These are phyloP conservation scores for Nyctalus aviator DNA, from an alignment of 2,797 vertebrate species.

Conservation along the genomic window DNA sequence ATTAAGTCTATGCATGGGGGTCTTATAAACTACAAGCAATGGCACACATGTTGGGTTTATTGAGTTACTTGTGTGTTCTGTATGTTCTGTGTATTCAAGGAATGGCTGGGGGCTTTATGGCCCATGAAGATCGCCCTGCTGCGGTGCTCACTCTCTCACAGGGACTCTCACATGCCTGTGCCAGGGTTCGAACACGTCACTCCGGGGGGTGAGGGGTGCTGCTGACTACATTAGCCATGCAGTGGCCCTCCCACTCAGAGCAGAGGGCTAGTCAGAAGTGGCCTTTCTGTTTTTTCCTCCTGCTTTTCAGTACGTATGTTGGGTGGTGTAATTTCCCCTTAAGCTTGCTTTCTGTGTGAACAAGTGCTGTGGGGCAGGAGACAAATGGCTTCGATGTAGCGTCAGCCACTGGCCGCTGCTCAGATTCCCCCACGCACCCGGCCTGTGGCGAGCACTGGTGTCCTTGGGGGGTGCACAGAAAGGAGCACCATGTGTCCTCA, in stretches of 20 bases:
- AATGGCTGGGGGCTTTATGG: neutral
- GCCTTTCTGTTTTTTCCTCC: neutral
- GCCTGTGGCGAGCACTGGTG: neutral
- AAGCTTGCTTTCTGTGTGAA: neutral
- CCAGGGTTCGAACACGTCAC: neutral
- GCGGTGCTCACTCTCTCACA: neutral
- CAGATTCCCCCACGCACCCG: neutral
- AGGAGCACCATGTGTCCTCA: neutral
- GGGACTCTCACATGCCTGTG: no score
- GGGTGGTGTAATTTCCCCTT: neutral
- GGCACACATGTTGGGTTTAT: neutral
- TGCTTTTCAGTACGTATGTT: neutral
- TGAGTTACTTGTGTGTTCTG: neutral
- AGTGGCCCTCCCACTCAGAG: neutral
- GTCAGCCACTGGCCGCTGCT: neutral
- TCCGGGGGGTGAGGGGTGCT: no score
- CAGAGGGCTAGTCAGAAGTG: neutral
- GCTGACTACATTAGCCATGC: neutral
- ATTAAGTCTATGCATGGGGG: neutral
- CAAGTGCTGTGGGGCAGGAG: neutral
- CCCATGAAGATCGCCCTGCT: neutral
- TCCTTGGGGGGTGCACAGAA: neutral
- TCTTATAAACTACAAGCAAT: slow-evolving; percentile 5
- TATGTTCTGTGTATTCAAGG: neutral
- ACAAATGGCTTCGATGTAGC: neutral